phyloP scores from a whole-genome alignment of 2,113 vertebrate genomes.

The Syngnathoides biaculeatus region DNA sequence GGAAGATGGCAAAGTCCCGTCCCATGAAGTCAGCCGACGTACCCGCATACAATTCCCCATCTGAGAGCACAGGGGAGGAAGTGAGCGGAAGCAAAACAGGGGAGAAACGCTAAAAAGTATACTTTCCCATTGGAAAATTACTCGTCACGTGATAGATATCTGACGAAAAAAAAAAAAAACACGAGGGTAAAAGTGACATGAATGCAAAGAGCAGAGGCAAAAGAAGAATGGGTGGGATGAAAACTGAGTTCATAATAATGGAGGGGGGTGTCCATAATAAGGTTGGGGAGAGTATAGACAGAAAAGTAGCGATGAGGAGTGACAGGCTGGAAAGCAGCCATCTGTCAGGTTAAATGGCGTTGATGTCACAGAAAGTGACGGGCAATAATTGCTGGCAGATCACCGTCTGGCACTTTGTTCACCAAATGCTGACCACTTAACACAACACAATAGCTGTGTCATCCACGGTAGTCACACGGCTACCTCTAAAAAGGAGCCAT shows the following conservation, averaged over 20 bases:
- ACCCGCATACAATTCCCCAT: slow-evolving; percentile 93
- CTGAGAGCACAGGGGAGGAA: slow-evolving; percentile 59
- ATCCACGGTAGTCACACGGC: slow-evolving; percentile 26
- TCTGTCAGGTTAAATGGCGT: slow-evolving; percentile 57
- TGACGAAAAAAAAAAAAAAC: slow-evolving; percentile 30
- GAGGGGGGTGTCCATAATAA: slow-evolving; percentile 66
- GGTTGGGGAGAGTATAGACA: slow-evolving; percentile 24
- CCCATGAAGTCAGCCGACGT: slow-evolving; percentile 99
- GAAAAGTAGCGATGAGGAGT: slow-evolving; percentile 45
- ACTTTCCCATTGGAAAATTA: slow-evolving; percentile 35
- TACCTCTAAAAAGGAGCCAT: slow-evolving; percentile 20
- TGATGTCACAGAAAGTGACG: slow-evolving; percentile 56
- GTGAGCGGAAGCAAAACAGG: not conserved
- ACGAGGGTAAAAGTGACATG: slow-evolving; percentile 57
- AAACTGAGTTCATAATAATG: slow-evolving; percentile 48
- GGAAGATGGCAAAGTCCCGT: slow-evolving; percentile 96
- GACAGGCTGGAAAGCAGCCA: slow-evolving; percentile 65
- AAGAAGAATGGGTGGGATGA: slow-evolving; percentile 35
- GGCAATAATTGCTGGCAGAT: slow-evolving; percentile 33
- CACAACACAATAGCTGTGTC: slow-evolving; percentile 27
- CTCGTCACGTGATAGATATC: slow-evolving; percentile 18
- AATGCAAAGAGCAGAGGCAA: slow-evolving; percentile 21
- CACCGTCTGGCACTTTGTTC: slow-evolving; percentile 35
- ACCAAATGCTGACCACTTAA: slow-evolving; percentile 22
- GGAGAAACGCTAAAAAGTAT: slow-evolving; percentile 9